These are phyloP conservation scores for Ephestia elutella DNA, from an alignment of 1,140 invertebrate genomes.

Conservation along the genomic window DNA sequence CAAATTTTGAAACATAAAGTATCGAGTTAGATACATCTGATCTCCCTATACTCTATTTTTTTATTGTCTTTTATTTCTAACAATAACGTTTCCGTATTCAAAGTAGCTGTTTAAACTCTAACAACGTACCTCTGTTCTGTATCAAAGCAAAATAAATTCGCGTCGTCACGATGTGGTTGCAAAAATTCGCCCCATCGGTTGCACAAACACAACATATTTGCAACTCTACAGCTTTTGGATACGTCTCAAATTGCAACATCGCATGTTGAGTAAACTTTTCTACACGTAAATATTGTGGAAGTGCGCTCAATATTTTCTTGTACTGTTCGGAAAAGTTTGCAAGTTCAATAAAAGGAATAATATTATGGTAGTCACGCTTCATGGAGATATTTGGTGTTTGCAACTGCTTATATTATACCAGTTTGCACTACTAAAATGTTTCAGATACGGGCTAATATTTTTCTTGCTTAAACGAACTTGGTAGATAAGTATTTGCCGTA, in stretches of 20 bases:
- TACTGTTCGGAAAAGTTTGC: slow-evolving; percentile 6
- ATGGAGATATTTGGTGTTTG: slow-evolving; percentile 5
- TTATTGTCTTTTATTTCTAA: not conserved
- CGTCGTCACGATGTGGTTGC: not conserved
- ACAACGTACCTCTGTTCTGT: not conserved
- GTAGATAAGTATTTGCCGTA: too few relatives aligned
- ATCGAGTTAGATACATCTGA: too few relatives aligned
- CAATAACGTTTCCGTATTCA: not conserved
- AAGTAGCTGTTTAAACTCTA: slow-evolving; percentile 1
- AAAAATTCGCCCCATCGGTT: not conserved
- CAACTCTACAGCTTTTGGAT: not conserved
- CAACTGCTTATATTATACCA: not conserved
- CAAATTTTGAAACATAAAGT: too few relatives aligned
- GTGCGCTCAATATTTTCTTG: slow-evolving; percentile 10
- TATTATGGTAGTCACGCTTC: slow-evolving; percentile 10
- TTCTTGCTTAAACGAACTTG: too few relatives aligned
- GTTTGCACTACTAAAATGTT: not conserved
- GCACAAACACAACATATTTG: not conserved
- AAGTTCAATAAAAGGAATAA: slow-evolving; percentile 13
- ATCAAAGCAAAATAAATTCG: slow-evolving; percentile 4
- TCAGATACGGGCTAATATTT: too few relatives aligned
- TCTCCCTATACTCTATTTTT: not conserved
- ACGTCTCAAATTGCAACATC: not conserved
- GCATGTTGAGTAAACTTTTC: not conserved
- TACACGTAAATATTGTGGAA: slow-evolving; percentile 11